A percentile compares a stretch with the other conserved stretches of the same genome.
Evolutionary conservation across 2,113 vertebrate genomes (phyloP).

Genomic region (Platysteira castanea): DNA sequence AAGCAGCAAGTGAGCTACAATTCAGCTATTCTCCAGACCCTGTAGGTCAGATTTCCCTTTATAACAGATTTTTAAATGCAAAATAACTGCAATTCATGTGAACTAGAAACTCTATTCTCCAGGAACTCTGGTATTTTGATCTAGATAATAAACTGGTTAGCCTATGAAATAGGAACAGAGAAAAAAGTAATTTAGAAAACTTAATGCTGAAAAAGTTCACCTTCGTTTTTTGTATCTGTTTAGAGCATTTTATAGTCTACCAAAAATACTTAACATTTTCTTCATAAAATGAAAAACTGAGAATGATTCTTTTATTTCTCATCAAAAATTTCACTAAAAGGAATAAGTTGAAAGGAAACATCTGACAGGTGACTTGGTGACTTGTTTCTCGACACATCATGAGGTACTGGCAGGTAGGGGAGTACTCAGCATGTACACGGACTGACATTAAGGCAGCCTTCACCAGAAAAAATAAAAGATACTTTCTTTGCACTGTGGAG

Average conservation of each 20-base stretch:
- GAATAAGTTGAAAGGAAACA: neutral
- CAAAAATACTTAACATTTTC: neutral
- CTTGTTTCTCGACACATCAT: neutral
- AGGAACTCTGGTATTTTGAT: neutral
- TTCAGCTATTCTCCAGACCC: neutral
- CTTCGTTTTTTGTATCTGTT: neutral
- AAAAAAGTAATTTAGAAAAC: neutral
- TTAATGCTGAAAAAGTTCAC: neutral
- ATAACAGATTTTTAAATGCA: neutral
- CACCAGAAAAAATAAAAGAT: neutral
- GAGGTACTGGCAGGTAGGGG: neutral
- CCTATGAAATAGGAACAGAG: neutral
- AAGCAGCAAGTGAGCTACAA: neutral
- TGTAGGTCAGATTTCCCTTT: neutral
- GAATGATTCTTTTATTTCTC: neutral
- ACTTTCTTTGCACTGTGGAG: neutral
- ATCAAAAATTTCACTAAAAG: neutral
- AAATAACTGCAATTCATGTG: neutral
- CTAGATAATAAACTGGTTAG: neutral
- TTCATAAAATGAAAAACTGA: neutral
- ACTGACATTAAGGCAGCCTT: neutral
- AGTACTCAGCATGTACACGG: rapidly evolving
- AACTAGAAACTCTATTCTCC: neutral
- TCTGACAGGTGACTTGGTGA: neutral
- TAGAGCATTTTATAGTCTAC: neutral